Conservation (phyloP, 2,888 invertebrate genomes). For the Eilema sororculum region DNA sequence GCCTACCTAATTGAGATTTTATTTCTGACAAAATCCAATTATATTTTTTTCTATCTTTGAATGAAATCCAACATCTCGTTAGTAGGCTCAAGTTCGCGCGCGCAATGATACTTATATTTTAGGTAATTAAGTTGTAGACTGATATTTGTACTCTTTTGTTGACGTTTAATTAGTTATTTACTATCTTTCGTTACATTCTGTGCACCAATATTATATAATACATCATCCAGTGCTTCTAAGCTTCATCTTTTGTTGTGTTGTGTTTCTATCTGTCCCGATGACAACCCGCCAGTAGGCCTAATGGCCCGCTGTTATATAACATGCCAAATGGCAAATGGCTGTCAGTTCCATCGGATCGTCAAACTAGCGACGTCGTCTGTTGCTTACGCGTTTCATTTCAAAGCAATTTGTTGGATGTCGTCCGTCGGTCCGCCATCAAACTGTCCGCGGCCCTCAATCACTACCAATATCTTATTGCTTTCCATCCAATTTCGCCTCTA, state of each 20-base stretch:
- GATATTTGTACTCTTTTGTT: too few relatives aligned
- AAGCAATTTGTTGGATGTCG: constrained; percentile 44
- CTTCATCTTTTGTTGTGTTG: neutral
- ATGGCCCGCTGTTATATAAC: constrained; percentile 16
- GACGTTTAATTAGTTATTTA: neutral
- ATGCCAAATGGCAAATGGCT: constrained; percentile 29
- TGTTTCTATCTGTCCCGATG: neutral
- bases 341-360: constrained; percentile 38
- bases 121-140: neutral
- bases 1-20: constrained; percentile 9
- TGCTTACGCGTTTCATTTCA: constrained; percentile 38
- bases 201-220: neutral
- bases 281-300: neutral
- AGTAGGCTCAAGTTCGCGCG: constrained; percentile 11
- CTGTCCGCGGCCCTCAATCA: constrained; percentile 44
- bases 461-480: constrained; percentile 56
- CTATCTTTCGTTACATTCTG: neutral
- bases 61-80: constrained; percentile 12
- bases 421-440: constrained; percentile 32
- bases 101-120: constrained; percentile 7
- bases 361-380: constrained; percentile 32
- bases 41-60: constrained; percentile 10
- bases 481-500: constrained; percentile 50
- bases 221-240: neutral
- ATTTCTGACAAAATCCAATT: constrained; percentile 13